Evolutionary conservation across 2,113 vertebrate genomes (phyloP).

Genomic region (Apodemus sylvaticus): DNA sequence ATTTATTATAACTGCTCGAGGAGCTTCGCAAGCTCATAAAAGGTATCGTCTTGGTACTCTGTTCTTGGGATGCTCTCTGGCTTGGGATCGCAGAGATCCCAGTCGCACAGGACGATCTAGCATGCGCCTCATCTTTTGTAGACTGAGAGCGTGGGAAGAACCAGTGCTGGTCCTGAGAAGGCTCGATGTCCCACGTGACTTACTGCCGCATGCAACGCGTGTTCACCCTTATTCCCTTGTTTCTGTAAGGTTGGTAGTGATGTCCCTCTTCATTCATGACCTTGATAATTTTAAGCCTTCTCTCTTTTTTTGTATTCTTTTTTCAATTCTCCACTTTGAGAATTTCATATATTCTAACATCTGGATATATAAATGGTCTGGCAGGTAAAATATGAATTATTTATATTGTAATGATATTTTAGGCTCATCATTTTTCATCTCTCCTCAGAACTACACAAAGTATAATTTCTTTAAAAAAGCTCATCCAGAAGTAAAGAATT

Average conservation of each 20-base stretch:
- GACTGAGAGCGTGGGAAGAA: not conserved
- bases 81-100: not conserved
- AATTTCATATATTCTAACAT: not conserved
- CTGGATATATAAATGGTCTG: not conserved
- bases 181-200: not conserved
- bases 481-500: not conserved
- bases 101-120: not conserved
- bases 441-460: not conserved
- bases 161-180: no score
- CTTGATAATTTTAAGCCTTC: not conserved
- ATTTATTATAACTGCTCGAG: not conserved
- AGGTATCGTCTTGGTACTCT: not conserved
- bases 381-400: not conserved
- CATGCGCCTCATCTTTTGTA: not conserved
- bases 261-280: not conserved
- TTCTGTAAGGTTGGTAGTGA: not conserved
- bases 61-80: not conserved
- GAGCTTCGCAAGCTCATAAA: not conserved
- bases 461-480: not conserved
- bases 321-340: not conserved
- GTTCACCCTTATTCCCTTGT: not conserved
- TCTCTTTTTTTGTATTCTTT: not conserved
- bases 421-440: not conserved
- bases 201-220: not conserved
- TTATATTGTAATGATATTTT: not conserved